Evolutionary conservation across 2,113 vertebrate species (phyloP), one percentile per base, ranked within the genome.

Genomic region (Varanus salvator): DNA sequence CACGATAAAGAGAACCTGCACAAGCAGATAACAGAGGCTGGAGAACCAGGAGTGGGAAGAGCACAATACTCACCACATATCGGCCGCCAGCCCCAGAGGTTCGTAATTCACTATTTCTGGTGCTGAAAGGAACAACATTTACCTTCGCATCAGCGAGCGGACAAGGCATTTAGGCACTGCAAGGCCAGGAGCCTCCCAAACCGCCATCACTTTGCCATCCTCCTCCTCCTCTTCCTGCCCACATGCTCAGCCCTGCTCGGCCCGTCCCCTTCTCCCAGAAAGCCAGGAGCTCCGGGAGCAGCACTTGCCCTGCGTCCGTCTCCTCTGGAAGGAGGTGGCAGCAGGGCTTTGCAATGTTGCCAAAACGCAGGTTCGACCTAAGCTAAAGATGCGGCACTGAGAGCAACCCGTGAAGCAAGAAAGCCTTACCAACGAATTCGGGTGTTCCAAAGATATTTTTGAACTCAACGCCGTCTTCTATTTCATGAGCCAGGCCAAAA

Each of bases 71-170:
- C 93, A 99, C 99, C 99, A 99, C 98, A 99, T 99, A 95, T 99
- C 99, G 48, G 98, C 98, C 92, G 98, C 98, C 94, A 99, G 96
- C 84, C 99, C 99, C 82, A 99, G 97, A 0, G 95, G 98, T 91
- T 99, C 99, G 84, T 99, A 99, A 96, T 99, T 99, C 83, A 99
- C 98, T 69, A 99, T 99, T 97, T 99, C 99, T 93, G 99, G 99
- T 97, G 99, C 99, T 99, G 97, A 94, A 99, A 98, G 94, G 94
- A 95, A 89, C n/a, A 96, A 87, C 23, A 91, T 48, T 74, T 19
- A 80, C 87, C 91, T 52, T 27, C 90, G 91, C 69, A 84, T 93
- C 77, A 97, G 68, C 76, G 92, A 87, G 1, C 38, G n/a, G 60
- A 27, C 91, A 66, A 2, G 6, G 29, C 0, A 9, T 34, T 25